Evolutionary conservation across 2,113 vertebrate species (phyloP), one percentile per base, ranked within the genome.

Genomic region (Orcinus orca): DNA sequence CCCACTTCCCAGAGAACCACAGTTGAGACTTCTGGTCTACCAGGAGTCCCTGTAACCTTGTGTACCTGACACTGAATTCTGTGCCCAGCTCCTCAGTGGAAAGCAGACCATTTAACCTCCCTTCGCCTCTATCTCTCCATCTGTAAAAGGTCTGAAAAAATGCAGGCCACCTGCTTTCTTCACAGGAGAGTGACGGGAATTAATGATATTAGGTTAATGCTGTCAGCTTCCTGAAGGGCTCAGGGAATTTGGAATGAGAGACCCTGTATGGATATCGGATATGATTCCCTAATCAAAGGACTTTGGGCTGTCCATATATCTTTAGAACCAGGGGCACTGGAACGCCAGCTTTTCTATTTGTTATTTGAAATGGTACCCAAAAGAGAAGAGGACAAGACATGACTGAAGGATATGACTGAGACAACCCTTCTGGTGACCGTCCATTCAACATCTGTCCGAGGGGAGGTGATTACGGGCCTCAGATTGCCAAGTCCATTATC

Each of bases 371-470:
- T 65, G 87, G 70, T 96, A 93, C 97, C 97, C 98, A 95, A 74
- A 96, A 97, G 95, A 93, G 91, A 93, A 82, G 74, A 89, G 83
- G 92, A 81, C 68, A 93, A 95, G 97, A 94, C 92, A 97, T 96
- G 97, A 97, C 79, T 26, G 84, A 97, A 95, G 80, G 97, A 60
- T 95, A 97, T 95, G 92, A 88, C 67, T 4, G 38, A n/a, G 55
- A 44, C 92, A 21, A 65, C 97, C 97, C 95, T 97, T 97, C 98
- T 97, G 97, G 95, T 98, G 96, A 82, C 74, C 36, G 81, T 96
- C 96, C 96, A 97, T 98, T 98, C 96, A 98, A 96, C 98, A 98
- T 98, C 98, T 98, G 98, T 95, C 91, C 0, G 0, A 88, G 65
- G 77, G 58, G 82, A 80, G 62, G 81, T 84, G 92, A 97, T 97